These are phyloP conservation scores for Callyntrura guangdongensis DNA, from an alignment of 2,888 invertebrate genomes.

Conservation along the genomic window DNA sequence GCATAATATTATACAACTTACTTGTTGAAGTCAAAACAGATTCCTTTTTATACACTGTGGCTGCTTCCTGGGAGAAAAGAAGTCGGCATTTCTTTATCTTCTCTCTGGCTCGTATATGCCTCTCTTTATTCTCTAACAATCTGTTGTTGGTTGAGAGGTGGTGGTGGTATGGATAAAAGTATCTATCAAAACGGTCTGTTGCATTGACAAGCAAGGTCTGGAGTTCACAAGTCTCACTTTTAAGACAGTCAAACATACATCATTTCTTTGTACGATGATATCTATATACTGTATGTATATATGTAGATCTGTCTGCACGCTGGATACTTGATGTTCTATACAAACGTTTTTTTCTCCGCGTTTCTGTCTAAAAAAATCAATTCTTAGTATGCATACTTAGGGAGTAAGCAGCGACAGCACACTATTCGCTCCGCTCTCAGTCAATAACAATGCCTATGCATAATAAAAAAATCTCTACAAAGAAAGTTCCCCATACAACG, in stretches of 20 bases:
- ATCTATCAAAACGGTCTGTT: slow-evolving; percentile 65
- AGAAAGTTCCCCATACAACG: background rate
- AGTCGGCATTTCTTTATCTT: slow-evolving; percentile 28
- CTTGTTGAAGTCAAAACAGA: slow-evolving; percentile 27
- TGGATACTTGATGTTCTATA: background rate
- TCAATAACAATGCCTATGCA: background rate
- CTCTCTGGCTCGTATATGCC: background rate
- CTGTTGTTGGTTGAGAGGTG: background rate
- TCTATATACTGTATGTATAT: background rate
- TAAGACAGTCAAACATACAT: slow-evolving; percentile 11
- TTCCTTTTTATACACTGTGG: slow-evolving; percentile 4
- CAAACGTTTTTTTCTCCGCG: background rate
- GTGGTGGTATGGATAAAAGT: background rate
- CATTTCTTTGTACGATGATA: background rate
- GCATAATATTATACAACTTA: background rate
- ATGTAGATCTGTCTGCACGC: background rate
- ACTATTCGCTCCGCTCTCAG: background rate
- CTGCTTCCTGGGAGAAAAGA: background rate
- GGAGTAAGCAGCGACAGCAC: background rate
- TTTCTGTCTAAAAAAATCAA: background rate
- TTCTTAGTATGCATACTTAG: background rate
- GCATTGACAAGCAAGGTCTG: slow-evolving; percentile 67
- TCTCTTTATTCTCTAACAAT: background rate
- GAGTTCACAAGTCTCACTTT: slow-evolving; percentile 57
- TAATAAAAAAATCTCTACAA: background rate